Percentiles rank a stretch among this genome's conserved stretches.
Conservation (phyloP, 1,140 invertebrate species). For the Drosophila mojavensis region DNA sequence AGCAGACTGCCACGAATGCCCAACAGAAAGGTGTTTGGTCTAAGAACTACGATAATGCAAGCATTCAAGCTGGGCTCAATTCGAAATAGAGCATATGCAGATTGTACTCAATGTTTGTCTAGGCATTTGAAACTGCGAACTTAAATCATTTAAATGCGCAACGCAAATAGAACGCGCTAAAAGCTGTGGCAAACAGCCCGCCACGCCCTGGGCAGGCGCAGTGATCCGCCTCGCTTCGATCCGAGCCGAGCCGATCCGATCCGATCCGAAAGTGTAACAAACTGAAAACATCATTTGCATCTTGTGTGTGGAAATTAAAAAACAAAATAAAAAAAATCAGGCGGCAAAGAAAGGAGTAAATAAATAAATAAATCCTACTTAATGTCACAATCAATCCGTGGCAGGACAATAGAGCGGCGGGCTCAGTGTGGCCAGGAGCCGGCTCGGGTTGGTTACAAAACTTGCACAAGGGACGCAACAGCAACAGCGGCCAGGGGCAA, state of each 20-base stretch:
- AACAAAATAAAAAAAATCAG: slow-evolving; percentile 1
- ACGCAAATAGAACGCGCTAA: slow-evolving; percentile 54
- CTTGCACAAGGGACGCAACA: slow-evolving; percentile 12
- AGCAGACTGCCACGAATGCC: no score
- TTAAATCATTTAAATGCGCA: slow-evolving; percentile 51
- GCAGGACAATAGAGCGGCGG: slow-evolving; percentile 37
- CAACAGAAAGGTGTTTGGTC: no score
- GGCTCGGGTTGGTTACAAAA: slow-evolving; percentile 35
- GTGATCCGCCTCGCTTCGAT: neutral
- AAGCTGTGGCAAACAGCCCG: slow-evolving; percentile 45
- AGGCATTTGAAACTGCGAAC: slow-evolving; percentile 7
- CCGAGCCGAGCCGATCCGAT: neutral
- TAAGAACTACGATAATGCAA: no score
- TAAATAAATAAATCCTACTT: slow-evolving; percentile 84
- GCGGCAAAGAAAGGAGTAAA: slow-evolving; percentile 66
- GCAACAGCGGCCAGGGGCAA: no score
- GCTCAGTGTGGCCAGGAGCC: slow-evolving; percentile 40
- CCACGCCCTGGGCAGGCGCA: slow-evolving; percentile 14
- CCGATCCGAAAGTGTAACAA: slow-evolving; percentile 56
- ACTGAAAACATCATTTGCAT: slow-evolving; percentile 76
- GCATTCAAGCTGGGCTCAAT: no score
- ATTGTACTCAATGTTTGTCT: no score
- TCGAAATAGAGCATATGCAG: no score
- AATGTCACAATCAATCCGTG: slow-evolving; percentile 83
- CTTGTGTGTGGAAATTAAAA: slow-evolving; percentile 60